Percentiles rank a stretch among this genome's conserved stretches.
Conservation (phyloP, 2,888 invertebrate genomes). For the Drosophila nigricruria region DNA sequence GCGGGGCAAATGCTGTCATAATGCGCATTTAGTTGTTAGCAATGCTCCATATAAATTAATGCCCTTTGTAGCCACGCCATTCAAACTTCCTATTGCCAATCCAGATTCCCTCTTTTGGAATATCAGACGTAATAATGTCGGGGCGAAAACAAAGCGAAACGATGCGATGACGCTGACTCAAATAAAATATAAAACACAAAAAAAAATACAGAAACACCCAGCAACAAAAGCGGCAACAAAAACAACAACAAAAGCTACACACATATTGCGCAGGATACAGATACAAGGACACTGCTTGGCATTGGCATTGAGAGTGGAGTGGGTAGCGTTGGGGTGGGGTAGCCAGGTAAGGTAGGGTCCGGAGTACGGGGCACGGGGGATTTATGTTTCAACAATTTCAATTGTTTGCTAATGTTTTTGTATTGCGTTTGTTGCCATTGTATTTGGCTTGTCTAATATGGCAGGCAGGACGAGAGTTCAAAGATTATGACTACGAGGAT, state of each 20-base stretch:
- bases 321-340: slow-evolving; percentile 30
- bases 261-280: slow-evolving; percentile 72
- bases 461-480: slow-evolving; percentile 64
- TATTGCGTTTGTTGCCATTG: slow-evolving; percentile 70
- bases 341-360: slow-evolving; percentile 7
- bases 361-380: slow-evolving; percentile 45
- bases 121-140: slow-evolving; percentile 69
- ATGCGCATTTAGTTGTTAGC: slow-evolving; percentile 69
- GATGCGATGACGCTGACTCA: slow-evolving; percentile 64
- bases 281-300: slow-evolving; percentile 42
- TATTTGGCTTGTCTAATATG: slow-evolving; percentile 65
- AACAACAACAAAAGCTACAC: slow-evolving; percentile 43
- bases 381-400: slow-evolving; percentile 77
- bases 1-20: slow-evolving; percentile 65
- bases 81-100: slow-evolving; percentile 29
- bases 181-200: slow-evolving; percentile 32
- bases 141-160: slow-evolving; percentile 63
- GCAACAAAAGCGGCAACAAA: slow-evolving; percentile 62
- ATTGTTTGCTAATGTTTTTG: slow-evolving; percentile 77
- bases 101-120: slow-evolving; percentile 38
- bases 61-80: slow-evolving; percentile 61
- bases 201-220: slow-evolving; percentile 37
- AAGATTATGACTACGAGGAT: slow-evolving; percentile 64
- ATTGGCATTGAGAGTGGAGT: slow-evolving; percentile 12
- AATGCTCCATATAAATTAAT: slow-evolving; percentile 68